A percentile compares a stretch with the other conserved stretches of the same genome.
phyloP scores from a whole-genome alignment of 2,888 invertebrate genomes.

The Brachypterus glaber region DNA sequence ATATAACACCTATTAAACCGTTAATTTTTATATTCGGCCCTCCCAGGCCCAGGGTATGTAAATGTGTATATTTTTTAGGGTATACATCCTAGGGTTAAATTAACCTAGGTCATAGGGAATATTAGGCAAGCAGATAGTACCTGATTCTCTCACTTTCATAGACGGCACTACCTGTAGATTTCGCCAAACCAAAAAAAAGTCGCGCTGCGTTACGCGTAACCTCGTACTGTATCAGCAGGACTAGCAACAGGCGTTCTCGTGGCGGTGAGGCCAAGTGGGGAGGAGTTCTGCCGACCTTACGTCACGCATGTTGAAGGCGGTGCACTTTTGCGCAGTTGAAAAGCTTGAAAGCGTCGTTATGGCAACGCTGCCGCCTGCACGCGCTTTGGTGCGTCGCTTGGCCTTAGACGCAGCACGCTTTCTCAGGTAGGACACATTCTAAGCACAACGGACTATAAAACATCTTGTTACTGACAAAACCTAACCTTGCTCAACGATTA shows the following conservation, averaged over 20 bases:
- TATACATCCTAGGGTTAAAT: too few relatives aligned
- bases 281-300: slow-evolving; percentile 36
- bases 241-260: slow-evolving; percentile 43
- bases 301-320: slow-evolving; percentile 37
- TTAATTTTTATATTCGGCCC: too few relatives aligned
- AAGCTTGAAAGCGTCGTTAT: slow-evolving; percentile 35
- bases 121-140: slow-evolving; percentile 23
- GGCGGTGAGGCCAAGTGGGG: slow-evolving; percentile 28
- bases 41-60: too few relatives aligned
- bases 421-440: too few relatives aligned
- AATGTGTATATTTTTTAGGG: too few relatives aligned
- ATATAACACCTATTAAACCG: too few relatives aligned
- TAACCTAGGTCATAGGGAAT: too few relatives aligned
- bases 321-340: slow-evolving; percentile 36
- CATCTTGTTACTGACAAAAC: too few relatives aligned
- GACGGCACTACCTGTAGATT: slow-evolving; percentile 21
- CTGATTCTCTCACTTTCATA: slow-evolving; percentile 35
- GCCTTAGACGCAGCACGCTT: too few relatives aligned
- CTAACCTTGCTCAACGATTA: too few relatives aligned
- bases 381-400: slow-evolving; percentile 35
- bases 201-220: slow-evolving; percentile 32
- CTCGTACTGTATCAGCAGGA: slow-evolving; percentile 37
- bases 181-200: slow-evolving; percentile 21
- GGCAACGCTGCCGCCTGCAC: slow-evolving; percentile 36
- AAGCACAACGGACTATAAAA: too few relatives aligned